Percentiles rank a stretch among this genome's conserved stretches.
Evolutionary conservation across 1,140 invertebrate genomes (phyloP).

Genomic region (Oncopodura yosiiana): DNA sequence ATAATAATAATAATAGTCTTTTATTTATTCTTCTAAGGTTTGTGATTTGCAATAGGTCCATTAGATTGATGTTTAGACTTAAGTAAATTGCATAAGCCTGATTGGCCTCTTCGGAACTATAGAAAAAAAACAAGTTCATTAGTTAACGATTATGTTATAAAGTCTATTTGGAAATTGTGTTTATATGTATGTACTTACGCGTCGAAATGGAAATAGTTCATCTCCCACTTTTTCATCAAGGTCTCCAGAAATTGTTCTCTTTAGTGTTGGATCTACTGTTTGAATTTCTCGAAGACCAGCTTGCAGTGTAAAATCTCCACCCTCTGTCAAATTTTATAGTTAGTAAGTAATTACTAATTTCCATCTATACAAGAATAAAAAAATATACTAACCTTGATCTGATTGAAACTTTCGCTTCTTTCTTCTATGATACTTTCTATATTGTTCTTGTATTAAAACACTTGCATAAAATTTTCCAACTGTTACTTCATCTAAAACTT

Average conservation of each 20-base stretch:
- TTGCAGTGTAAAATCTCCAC: not conserved
- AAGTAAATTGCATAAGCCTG: too few species aligned
- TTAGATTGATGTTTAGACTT: too few species aligned
- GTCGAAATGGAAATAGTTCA: constrained; percentile 82
- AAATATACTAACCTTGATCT: constrained; percentile 52
- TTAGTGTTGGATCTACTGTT: constrained; percentile 92
- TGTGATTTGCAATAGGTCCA: too few species aligned
- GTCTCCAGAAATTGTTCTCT: constrained; percentile 92
- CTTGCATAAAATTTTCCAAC: constrained; percentile 99
- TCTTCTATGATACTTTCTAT: constrained; percentile 94
- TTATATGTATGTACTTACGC: constrained; percentile 53
- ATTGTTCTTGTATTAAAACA: constrained; percentile 99
- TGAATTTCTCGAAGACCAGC: constrained; percentile 26
- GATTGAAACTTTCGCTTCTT: constrained; percentile 55
- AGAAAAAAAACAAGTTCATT: not conserved
- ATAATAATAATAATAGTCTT: too few species aligned
- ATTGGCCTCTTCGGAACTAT: too few species aligned
- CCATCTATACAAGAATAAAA: constrained; percentile 54
- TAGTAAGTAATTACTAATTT: not conserved
- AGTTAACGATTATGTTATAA: not conserved
- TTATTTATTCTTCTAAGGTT: too few species aligned
- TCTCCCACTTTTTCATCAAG: constrained; percentile 80
- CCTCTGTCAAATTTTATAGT: not conserved
- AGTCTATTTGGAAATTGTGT: not conserved
- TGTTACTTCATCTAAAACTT: constrained; percentile 99